These are phyloP conservation scores for Odontophorus gujanensis DNA, from an alignment of 2,113 vertebrate species.

Conservation along the genomic window DNA sequence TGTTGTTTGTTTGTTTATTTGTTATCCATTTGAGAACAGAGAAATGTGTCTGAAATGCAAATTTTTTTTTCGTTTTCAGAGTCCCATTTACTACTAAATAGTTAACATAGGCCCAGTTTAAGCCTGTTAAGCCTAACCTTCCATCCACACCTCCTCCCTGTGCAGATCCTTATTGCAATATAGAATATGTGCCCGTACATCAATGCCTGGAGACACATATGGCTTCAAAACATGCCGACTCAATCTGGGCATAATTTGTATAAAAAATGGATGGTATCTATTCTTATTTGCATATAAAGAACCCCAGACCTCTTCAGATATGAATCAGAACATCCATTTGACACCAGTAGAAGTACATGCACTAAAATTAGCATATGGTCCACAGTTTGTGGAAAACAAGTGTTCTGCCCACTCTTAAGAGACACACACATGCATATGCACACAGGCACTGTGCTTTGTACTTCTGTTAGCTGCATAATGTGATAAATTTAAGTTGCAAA, in stretches of 20 bases:
- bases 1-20: neutral
- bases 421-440: neutral
- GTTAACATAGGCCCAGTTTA: neutral
- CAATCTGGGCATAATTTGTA: conserved; percentile 2
- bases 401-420: neutral
- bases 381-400: neutral
- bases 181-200: neutral
- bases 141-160: neutral
- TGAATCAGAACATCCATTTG: conserved; percentile 9
- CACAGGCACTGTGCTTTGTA: neutral
- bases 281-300: conserved; percentile 26
- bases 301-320: neutral
- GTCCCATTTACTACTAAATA: neutral
- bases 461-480: neutral
- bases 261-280: neutral
- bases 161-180: neutral
- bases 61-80: neutral
- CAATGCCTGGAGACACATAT: neutral
- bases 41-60: neutral
- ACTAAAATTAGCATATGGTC: neutral
- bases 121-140: neutral
- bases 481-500: neutral
- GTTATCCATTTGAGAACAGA: conserved; percentile 10
- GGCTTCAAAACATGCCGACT: neutral
- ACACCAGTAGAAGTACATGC: neutral